phyloP scores from a whole-genome alignment of 1,140 invertebrate genomes.

The Piezodorus guildinii region DNA sequence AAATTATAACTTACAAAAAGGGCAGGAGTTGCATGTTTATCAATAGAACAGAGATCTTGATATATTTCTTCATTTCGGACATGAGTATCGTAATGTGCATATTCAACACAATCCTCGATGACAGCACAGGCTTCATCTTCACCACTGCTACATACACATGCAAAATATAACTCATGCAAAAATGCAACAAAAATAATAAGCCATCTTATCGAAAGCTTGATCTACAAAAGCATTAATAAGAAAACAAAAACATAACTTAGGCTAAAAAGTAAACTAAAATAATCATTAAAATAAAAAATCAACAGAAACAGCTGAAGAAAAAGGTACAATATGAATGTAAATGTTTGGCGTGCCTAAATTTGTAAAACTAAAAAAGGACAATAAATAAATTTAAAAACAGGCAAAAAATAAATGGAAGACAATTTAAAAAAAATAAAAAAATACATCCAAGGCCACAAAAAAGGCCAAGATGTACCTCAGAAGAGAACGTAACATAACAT shows the following conservation, averaged over 20 bases:
- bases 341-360: too few species aligned
- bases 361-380: too few species aligned
- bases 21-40: slow-evolving; percentile 26
- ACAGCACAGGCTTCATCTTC: slow-evolving; percentile 23
- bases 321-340: too few species aligned
- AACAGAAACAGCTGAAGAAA: too few species aligned
- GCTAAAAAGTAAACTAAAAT: background rate
- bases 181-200: slow-evolving; percentile 1
- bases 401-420: too few species aligned
- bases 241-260: background rate
- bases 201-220: background rate
- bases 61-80: slow-evolving; percentile 67
- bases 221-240: background rate
- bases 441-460: background rate
- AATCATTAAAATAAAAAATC: too few species aligned
- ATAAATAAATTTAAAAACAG: too few species aligned
- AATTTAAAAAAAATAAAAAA: too few species aligned
- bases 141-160: slow-evolving; percentile 29
- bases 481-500: slow-evolving; percentile 69
- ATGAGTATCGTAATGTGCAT: slow-evolving; percentile 51
- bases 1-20: background rate
- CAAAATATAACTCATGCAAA: background rate
- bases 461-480: slow-evolving; percentile 41
- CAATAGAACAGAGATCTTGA: slow-evolving; percentile 62
- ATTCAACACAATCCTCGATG: slow-evolving; percentile 42